Evolutionary conservation across 1,140 invertebrate species (phyloP), one percentile per base, ranked within the genome.

Genomic region (Dermatophagoides farinae): DNA sequence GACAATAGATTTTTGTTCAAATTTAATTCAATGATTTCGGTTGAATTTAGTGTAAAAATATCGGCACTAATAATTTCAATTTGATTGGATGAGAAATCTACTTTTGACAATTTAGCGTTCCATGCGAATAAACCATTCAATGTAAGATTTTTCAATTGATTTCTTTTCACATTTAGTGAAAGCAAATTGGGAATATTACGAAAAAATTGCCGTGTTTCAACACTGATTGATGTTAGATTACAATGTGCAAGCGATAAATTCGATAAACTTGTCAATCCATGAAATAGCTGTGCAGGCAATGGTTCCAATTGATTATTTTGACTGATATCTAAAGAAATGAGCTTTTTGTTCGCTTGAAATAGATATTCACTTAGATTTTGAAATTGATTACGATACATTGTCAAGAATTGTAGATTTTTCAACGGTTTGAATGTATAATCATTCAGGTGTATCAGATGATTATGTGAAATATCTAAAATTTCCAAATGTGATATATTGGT

Each of bases 391-490:
- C 43, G 44, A 6, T 41, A 40, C 1, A 68, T 31, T 6, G 60
- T 40, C 16, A 68, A 44, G 22, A 60, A 20, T 20, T 49, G 57
- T 10, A 68, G 18, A 31, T 58, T 61, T 14, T 51, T 57, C 12
- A 66, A 53, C 22, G 60, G 49, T 22, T n/a, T 40, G 16, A 68
- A 64, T 22, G 66, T 43, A 22, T 46, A 31, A 18, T 60, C 40
- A 12, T 61, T 59, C 10, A 68, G 20, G 16, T 46, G 4, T 10
- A 31, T 62, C 1, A 68, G 43, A 1, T 64, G 50, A 63, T 68
- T 68, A 47, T 65, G 51, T n/a, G 61, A 44, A 8, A 68, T 43
- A 49, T 68, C 66, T n/a, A 68, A 55, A 22, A 62, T 46, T 52
- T 67, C 62, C 16, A 68, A 53, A 31, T 58, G 50, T 14, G 39